Percentiles rank a stretch among this genome's conserved stretches.
Evolutionary conservation across 2,113 vertebrate species (phyloP).

Genomic region (Ariopsis seemanni): DNA sequence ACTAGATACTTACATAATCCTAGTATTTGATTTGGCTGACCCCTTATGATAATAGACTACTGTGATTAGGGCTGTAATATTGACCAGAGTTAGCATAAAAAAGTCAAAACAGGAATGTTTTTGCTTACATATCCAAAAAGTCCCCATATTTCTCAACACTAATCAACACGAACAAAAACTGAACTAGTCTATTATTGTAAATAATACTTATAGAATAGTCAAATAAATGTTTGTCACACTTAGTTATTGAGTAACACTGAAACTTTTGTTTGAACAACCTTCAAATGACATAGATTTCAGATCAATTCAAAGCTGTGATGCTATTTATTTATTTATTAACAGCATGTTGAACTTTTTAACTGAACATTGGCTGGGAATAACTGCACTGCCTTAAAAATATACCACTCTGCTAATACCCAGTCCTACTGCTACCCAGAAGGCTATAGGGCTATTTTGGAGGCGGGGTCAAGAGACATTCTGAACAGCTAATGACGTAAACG

Average conservation of each 20-base stretch:
- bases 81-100: not conserved
- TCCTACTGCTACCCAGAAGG: not conserved
- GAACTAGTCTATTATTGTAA: not conserved
- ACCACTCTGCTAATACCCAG: not conserved
- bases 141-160: not conserved
- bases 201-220: not conserved
- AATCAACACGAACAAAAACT: not conserved
- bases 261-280: not conserved
- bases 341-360: not conserved
- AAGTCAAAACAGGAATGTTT: not conserved
- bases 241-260: not conserved
- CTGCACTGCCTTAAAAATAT: not conserved
- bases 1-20: not conserved
- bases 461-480: not conserved
- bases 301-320: not conserved
- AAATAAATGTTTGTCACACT: not conserved
- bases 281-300: not conserved
- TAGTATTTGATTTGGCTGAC: not conserved
- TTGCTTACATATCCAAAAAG: not conserved
- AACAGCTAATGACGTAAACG: not conserved
- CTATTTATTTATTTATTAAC: not conserved
- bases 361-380: slow-evolving; percentile 1
- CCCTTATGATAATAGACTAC: not conserved
- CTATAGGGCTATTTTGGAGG: slow-evolving; percentile 32
- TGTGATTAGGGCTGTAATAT: not conserved